A percentile compares a stretch with the other conserved stretches of the same genome.
Conservation (phyloP, 2,888 invertebrate genomes). For the Spialia ferax region DNA sequence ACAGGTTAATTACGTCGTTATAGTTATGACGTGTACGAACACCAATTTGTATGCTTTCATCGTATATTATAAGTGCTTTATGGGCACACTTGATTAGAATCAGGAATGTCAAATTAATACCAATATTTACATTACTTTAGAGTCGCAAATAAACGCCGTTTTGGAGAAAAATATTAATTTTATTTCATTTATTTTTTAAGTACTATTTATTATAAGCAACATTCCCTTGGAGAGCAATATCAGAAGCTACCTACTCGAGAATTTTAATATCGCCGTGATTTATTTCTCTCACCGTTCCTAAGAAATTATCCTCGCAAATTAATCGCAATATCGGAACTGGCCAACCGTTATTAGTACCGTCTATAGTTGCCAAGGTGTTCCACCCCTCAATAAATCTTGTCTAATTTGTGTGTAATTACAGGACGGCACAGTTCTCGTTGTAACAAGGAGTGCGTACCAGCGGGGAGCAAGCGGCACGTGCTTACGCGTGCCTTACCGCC, state of each 20-base stretch:
- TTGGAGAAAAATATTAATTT: not conserved
- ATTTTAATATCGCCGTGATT: conserved; percentile 50
- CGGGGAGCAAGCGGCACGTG: conserved; percentile 83
- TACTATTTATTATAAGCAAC: conserved; percentile 18
- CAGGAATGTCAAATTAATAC: conserved; percentile 27
- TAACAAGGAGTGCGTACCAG: conserved; percentile 85
- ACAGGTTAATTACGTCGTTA: conserved; percentile 62
- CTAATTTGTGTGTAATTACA: conserved; percentile 87
- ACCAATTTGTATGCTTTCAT: conserved; percentile 33
- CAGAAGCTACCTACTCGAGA: conserved; percentile 45
- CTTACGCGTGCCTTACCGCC: conserved; percentile 72
- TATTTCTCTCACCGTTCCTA: conserved; percentile 49
- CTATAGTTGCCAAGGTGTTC: conserved; percentile 85
- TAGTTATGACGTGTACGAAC: conserved; percentile 52
- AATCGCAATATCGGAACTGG: conserved; percentile 82
- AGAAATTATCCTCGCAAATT: conserved; percentile 69
- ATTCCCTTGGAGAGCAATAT: conserved; percentile 35
- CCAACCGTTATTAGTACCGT: conserved; percentile 84
- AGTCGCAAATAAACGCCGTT: not conserved
- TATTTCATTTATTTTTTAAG: not conserved
- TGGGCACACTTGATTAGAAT: conserved; percentile 29
- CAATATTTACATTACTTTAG: conserved; percentile 7
- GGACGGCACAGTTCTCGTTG: conserved; percentile 80
- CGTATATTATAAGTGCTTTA: conserved; percentile 24
- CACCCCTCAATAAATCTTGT: conserved; percentile 86